Percentiles rank a stretch among this genome's conserved stretches.
These are phyloP conservation scores for Venustoraphidia nigricollis DNA, from an alignment of 2,888 invertebrate genomes.

Conservation along the genomic window DNA sequence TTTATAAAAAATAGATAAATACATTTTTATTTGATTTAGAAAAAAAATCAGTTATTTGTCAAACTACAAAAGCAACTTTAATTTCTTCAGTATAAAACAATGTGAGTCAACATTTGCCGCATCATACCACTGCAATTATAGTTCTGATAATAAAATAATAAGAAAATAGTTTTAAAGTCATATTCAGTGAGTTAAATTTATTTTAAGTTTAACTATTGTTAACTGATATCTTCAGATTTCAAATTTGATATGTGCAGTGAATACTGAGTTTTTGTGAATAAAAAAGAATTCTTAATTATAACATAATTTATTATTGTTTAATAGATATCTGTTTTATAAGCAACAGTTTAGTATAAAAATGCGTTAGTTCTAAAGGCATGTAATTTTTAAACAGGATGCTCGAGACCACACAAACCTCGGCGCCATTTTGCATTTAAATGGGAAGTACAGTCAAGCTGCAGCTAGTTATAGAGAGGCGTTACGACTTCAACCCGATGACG, in stretches of 20 bases:
- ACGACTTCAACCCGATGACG: constrained; percentile 73
- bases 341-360: background rate
- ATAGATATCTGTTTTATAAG: background rate
- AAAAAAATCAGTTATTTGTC: too few relatives aligned
- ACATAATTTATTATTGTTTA: too few relatives aligned
- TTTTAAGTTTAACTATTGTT: background rate
- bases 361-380: background rate
- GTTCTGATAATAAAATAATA: background rate
- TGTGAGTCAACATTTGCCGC: too few relatives aligned
- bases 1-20: too few relatives aligned
- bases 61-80: too few relatives aligned
- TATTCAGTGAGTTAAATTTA: background rate
- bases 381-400: constrained; percentile 44
- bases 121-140: too few relatives aligned
- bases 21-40: too few relatives aligned
- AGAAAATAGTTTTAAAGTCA: background rate
- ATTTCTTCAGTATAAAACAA: too few relatives aligned
- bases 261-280: too few relatives aligned
- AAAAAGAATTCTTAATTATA: too few relatives aligned
- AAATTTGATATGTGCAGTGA: too few relatives aligned
- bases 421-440: constrained; percentile 86
- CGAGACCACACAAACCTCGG: constrained; percentile 88
- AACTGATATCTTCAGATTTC: background rate
- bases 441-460: constrained; percentile 77
- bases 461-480: constrained; percentile 74